Evolutionary conservation across 2,888 invertebrate species (phyloP).

Genomic region (Atherix ibis): DNA sequence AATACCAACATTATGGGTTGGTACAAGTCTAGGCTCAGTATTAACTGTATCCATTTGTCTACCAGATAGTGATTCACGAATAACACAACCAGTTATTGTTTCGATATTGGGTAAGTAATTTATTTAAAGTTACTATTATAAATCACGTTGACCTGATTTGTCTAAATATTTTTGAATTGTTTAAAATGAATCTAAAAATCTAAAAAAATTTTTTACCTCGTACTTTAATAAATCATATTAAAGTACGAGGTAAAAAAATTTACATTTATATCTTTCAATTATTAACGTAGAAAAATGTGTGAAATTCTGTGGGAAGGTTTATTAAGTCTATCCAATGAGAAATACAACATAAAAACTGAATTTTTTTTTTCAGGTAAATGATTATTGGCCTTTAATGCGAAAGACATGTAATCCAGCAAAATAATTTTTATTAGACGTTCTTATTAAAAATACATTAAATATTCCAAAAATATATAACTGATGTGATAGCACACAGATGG

Average conservation of each 20-base stretch:
- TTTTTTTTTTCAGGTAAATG: no score
- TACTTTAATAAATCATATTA: background rate
- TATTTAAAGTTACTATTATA: background rate
- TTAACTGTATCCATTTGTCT: slow-evolving; percentile 80
- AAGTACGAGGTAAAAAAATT: background rate
- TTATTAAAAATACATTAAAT: no score
- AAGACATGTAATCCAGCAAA: no score
- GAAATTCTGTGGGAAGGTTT: no score
- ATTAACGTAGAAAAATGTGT: no score
- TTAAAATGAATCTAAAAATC: background rate
- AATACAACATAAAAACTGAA: no score
- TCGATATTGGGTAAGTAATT: slow-evolving; percentile 64
- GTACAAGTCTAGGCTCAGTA: slow-evolving; percentile 92
- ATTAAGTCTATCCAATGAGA: no score
- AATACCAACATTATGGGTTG: slow-evolving; percentile 90
- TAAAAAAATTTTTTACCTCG: background rate
- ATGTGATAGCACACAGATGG: no score
- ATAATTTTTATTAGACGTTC: no score
- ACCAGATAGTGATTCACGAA: slow-evolving; percentile 62
- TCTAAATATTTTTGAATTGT: background rate
- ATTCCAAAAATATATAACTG: no score
- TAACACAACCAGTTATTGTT: slow-evolving; percentile 73
- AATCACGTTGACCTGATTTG: background rate
- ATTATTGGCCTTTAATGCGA: no score
- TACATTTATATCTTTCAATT: background rate